Evolutionary conservation across 2,113 vertebrate species (phyloP).

Genomic region (Carassius gibelio): DNA sequence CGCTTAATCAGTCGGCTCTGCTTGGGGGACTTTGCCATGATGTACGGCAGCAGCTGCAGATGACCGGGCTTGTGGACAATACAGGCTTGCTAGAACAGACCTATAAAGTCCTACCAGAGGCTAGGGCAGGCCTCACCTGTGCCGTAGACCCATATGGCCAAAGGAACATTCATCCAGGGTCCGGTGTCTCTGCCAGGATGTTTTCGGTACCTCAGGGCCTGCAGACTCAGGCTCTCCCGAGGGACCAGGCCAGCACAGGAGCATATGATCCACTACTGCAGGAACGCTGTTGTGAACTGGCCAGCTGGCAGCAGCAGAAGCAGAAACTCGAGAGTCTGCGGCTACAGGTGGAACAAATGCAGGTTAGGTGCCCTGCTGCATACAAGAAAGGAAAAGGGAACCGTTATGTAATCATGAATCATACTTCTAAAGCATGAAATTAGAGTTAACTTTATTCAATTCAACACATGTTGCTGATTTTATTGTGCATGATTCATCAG

Average conservation of each 20-base stretch:
- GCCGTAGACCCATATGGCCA: conserved; percentile 69
- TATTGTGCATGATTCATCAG: neutral
- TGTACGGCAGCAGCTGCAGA: conserved; percentile 80
- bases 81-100: conserved; percentile 70
- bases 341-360: conserved; percentile 92
- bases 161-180: conserved; percentile 58
- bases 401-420: neutral
- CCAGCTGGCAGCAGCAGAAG: conserved; percentile 84
- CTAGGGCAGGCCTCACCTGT: conserved; percentile 63
- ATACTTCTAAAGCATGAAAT: neutral
- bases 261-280: conserved; percentile 71
- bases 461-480: neutral
- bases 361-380: conserved; percentile 74
- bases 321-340: conserved; percentile 85
- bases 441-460: neutral
- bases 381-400: neutral
- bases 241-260: conserved; percentile 73
- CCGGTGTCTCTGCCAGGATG: conserved; percentile 69
- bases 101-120: conserved; percentile 84
- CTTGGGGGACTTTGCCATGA: conserved; percentile 80
- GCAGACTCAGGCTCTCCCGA: conserved; percentile 73
- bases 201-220: conserved; percentile 73
- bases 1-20: conserved; percentile 87
- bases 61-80: conserved; percentile 64
- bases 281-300: conserved; percentile 80